Conservation (phyloP, 2,113 vertebrate species). For the Mesoclemmys tuberculata region DNA sequence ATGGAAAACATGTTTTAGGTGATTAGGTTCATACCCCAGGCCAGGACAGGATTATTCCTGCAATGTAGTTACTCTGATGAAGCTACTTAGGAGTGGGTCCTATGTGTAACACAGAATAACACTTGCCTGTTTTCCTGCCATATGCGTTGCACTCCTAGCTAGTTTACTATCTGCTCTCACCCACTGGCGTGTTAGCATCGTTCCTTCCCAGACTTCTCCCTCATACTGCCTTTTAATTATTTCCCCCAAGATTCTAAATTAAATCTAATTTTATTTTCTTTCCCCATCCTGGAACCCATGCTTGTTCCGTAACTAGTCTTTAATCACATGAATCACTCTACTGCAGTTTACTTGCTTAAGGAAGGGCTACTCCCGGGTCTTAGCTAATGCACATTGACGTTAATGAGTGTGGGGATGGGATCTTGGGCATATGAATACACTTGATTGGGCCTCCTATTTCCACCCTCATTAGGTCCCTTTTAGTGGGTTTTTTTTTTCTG, state of each 20-base stretch:
- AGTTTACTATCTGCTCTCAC: neutral
- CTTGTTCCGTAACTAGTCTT: neutral
- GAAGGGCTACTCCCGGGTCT: neutral
- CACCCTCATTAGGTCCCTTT: neutral
- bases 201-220: neutral
- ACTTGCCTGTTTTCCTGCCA: neutral
- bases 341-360: neutral
- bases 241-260: neutral
- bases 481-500: neutral
- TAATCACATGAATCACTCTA: neutral
- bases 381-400: neutral
- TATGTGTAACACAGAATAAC: neutral
- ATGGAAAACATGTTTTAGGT: neutral
- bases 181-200: neutral
- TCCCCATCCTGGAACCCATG: neutral
- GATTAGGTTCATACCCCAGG: neutral
- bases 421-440: neutral
- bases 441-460: neutral
- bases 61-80: neutral
- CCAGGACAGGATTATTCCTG: neutral
- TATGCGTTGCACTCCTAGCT: neutral
- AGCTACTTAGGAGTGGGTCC: neutral
- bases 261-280: neutral
- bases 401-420: neutral
- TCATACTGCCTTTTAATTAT: neutral